Evolutionary conservation across 2,888 invertebrate genomes (phyloP), one percentile per base, ranked within the genome.

Genomic region (Synergus itoensis): DNA sequence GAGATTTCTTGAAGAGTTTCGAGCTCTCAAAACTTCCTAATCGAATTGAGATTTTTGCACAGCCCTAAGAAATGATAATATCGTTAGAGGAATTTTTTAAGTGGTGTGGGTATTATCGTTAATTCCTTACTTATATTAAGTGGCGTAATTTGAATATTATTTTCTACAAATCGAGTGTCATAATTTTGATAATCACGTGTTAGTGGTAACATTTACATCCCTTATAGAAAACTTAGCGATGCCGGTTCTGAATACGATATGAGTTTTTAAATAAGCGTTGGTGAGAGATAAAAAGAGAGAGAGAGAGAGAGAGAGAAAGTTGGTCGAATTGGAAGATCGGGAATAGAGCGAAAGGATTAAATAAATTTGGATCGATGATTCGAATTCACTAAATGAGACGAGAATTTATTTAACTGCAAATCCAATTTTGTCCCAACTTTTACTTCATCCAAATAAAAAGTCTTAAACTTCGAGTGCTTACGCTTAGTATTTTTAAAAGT

Each of bases 131-230:
- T 45, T 73, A 73, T 28, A 16, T 48, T 28, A 73, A 36, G 36
- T 21, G 48, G 28, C 43, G 45, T 21, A 45, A 21, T 45, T 67
- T 67, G 67, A 36, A 48, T 73, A 73, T 53, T 53, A 73, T 48
- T 73, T 73, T 11, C 69, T 73, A 73, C 48, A 48, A 48, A 73
- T 73, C 45, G 48, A 53, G 16, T 36, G 48, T 73, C 28, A 73
- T 14, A 73, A 53, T 73, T 73, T 73, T 73, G n/a, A 73, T 48
- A 73, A 48, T 73, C 43, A 67, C 67, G 67, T 28, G 48, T 73
- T 73, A 73, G 69, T 73, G 69, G 69, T 73, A 73, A 73, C 69
- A 73, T 73, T 53, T 73, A 73, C 21, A 73, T 48, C 21, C 28
- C 28, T 48, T 73, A 36, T 16, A 73, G 45, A 73, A 21, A 67